These are phyloP conservation scores for Phytoseiulus persimilis DNA, from an alignment of 2,888 invertebrate genomes.

Conservation along the genomic window DNA sequence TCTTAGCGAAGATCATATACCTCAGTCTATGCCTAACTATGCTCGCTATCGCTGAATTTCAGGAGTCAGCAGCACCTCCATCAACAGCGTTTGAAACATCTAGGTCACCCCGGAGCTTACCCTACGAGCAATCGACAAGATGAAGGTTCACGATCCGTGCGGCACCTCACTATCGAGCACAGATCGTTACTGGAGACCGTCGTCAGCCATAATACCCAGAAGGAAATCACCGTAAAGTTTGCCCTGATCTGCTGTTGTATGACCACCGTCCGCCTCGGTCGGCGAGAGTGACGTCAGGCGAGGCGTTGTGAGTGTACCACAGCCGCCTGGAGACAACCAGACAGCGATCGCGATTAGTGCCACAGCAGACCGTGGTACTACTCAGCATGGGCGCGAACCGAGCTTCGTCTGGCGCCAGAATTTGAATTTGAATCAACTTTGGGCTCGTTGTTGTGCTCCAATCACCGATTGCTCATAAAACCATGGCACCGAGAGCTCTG, in stretches of 20 bases:
- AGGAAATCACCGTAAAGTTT: not conserved
- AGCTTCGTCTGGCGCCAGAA: not conserved
- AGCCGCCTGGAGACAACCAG: not conserved
- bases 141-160: not conserved
- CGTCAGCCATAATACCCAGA: not conserved
- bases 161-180: not conserved
- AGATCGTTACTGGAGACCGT: not conserved
- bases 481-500: too few relatives aligned
- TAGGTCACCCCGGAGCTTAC: not conserved
- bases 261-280: not conserved
- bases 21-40: not conserved
- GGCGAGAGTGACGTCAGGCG: slow-evolving; percentile 5
- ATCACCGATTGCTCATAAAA: too few relatives aligned
- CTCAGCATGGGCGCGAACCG: not conserved
- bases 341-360: not conserved
- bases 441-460: too few relatives aligned
- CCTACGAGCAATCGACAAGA: not conserved
- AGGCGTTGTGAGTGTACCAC: not conserved
- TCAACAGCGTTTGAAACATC: not conserved
- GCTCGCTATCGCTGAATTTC: not conserved
- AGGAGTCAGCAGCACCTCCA: not conserved
- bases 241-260: slow-evolving; percentile 5
- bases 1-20: not conserved
- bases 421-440: not conserved
- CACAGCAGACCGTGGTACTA: not conserved